phyloP scores from a whole-genome alignment of 2,888 invertebrate genomes.

The Apamea sordens region DNA sequence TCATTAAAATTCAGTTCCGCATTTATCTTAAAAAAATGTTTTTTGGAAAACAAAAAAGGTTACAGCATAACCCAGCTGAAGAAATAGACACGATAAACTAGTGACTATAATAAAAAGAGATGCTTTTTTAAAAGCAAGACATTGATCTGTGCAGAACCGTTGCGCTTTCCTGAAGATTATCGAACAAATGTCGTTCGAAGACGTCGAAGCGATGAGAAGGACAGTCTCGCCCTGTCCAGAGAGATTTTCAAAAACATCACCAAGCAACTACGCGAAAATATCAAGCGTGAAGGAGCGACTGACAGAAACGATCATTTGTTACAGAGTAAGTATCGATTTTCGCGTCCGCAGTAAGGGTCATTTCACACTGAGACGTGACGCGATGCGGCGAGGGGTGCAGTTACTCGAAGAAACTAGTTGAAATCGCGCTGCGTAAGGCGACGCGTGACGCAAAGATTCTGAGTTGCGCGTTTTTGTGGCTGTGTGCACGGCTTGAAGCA shows the following conservation, averaged over 20 bases:
- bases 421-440: background rate
- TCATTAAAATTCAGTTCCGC: background rate
- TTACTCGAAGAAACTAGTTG: background rate
- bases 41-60: background rate
- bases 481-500: background rate
- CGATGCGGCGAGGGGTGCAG: too few relatives aligned
- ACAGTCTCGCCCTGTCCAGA: constrained; percentile 87
- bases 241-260: constrained; percentile 90
- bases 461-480: background rate
- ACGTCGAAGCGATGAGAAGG: constrained; percentile 85
- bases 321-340: constrained; percentile 83
- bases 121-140: constrained; percentile 56
- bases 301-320: constrained; percentile 86
- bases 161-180: constrained; percentile 84
- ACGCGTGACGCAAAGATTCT: background rate
- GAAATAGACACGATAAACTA: constrained; percentile 8
- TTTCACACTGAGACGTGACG: background rate
- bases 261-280: constrained; percentile 88
- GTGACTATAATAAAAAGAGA: constrained; percentile 20
- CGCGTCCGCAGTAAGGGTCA: constrained; percentile 48
- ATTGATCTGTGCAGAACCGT: constrained; percentile 81
- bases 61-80: background rate
- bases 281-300: constrained; percentile 86
- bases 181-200: constrained; percentile 81
- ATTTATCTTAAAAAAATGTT: background rate